Base-by-base conservation (phyloP, 1,140 invertebrate genomes). In the Sminthurinus signatus region DNA sequence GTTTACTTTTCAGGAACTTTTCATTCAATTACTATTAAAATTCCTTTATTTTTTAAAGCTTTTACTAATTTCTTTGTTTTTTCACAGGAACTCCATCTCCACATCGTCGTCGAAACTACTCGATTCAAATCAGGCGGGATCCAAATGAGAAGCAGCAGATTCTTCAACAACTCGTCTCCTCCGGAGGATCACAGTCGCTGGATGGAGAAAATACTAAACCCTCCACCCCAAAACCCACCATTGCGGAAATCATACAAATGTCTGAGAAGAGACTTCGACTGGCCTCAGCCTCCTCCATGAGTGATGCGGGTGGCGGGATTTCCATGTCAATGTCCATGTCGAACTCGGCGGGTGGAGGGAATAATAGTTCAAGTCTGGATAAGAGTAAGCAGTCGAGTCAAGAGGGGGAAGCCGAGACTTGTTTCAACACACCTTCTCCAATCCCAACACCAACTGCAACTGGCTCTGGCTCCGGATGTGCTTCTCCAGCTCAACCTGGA, bases 131-230 rank as follows among this genome's bases (percentile, higher is more conserved):
- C 29, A 82, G 57, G 83, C 83, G 65, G 73, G 82, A 82, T 64
- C 84, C 81, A 31, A 73, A 67, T 10, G 85, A 86, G 74, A 87
- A 85, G 73, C 86, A 86, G 73, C 84, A 86, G 76, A 87, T 88
- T 60, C 78, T 88, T 5, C 84, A 87, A 73, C 85, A 86, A 71
- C 76, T 88, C 14, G 83, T 88, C 1, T 79, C 81, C 14, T 78
- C 80, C 12, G 73, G 76, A 28, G 72, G 74, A 21, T 75, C 68
- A 71, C 73, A 78, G 71, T 69, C 67, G 39, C 55, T 69, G 31
- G 70, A 72, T 36, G 70, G 70, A n/a, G 67, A 63, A 31, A 43
- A 27, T 19, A 39, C 39, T 27, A 65, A 64, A 25, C 57, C 70
- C 12, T 12, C 61, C 27, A 68, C 67, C 5, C 69, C 69, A 21